Percentiles rank a stretch among this genome's conserved stretches.
phyloP scores from a whole-genome alignment of 2,888 invertebrate species.

The Oscheius sp. region DNA sequence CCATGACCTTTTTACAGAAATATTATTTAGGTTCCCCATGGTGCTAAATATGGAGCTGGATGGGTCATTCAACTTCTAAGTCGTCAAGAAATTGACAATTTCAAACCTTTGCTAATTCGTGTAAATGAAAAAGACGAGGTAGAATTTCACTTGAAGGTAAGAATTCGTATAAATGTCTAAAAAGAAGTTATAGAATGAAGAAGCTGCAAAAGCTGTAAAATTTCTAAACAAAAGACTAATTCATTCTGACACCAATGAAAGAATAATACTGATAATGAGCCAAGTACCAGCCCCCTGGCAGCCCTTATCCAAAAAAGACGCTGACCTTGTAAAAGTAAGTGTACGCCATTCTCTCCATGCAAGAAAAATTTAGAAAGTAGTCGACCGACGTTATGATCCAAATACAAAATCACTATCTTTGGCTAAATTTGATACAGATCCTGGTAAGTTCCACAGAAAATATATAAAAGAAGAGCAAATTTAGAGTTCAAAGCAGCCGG shows the following conservation, averaged over 20 bases:
- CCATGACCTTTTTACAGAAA: background rate
- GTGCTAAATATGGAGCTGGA: constrained; percentile 38
- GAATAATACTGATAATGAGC: constrained; percentile 45
- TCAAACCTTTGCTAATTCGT: constrained; percentile 46
- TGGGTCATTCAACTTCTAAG: constrained; percentile 50
- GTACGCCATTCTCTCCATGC: background rate
- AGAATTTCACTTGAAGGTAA: constrained; percentile 52
- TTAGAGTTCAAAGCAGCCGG: constrained; percentile 48
- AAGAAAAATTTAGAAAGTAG: constrained; percentile 56
- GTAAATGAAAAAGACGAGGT: constrained; percentile 45
- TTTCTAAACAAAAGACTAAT: constrained; percentile 54
- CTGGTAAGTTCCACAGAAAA: constrained; percentile 39
- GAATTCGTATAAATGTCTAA: too few relatives aligned
- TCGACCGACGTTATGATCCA: constrained; percentile 59
- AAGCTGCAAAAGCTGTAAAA: constrained; percentile 55
- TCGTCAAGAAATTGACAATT: constrained; percentile 49
- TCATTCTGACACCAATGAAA: constrained; percentile 46
- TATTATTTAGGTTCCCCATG: background rate
- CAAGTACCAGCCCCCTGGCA: constrained; percentile 50
- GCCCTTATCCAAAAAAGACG: constrained; percentile 38
- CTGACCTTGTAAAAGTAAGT: constrained; percentile 49
- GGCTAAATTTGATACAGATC: constrained; percentile 59
- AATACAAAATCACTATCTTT: constrained; percentile 61
- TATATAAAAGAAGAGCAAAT: background rate
- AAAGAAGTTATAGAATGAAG: constrained; percentile 43